Evolutionary conservation across 2,888 invertebrate species (phyloP).

Genomic region (Leptopterna dolabrata): DNA sequence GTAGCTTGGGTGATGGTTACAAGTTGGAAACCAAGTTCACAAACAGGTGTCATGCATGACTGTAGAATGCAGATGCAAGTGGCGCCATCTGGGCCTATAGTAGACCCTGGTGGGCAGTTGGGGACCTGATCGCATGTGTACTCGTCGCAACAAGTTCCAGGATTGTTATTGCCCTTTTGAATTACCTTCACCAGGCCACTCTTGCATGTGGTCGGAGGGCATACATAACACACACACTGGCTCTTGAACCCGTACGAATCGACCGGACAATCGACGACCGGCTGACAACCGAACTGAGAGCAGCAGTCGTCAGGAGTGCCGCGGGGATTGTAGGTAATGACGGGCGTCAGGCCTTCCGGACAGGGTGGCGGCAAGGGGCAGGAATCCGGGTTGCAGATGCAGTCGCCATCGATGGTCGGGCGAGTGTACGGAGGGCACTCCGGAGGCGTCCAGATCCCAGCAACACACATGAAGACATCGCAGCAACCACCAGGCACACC

Average conservation of each 20-base stretch:
- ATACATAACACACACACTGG: neutral
- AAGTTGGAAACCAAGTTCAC: neutral
- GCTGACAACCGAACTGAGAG: neutral
- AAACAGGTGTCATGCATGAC: neutral
- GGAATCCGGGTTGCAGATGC: neutral
- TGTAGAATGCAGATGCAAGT: neutral
- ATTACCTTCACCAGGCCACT: neutral
- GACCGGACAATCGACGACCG: neutral
- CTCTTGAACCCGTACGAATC: neutral
- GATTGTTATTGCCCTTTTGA: neutral
- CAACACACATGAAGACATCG: neutral
- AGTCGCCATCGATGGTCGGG: neutral
- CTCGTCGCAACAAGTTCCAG: neutral
- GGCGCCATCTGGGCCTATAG: neutral
- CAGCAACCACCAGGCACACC: neutral
- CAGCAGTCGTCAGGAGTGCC: neutral
- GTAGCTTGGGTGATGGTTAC: neutral
- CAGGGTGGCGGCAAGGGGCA: neutral
- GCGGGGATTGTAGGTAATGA: neutral
- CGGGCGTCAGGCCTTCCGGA: neutral
- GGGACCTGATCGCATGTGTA: neutral
- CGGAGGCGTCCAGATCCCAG: neutral
- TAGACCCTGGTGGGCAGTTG: neutral
- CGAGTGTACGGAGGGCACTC: neutral
- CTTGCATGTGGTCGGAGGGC: neutral